Percentiles rank a stretch among this genome's conserved stretches.
Conservation (phyloP, 2,797 vertebrate species). For the Siniperca undulata region DNA sequence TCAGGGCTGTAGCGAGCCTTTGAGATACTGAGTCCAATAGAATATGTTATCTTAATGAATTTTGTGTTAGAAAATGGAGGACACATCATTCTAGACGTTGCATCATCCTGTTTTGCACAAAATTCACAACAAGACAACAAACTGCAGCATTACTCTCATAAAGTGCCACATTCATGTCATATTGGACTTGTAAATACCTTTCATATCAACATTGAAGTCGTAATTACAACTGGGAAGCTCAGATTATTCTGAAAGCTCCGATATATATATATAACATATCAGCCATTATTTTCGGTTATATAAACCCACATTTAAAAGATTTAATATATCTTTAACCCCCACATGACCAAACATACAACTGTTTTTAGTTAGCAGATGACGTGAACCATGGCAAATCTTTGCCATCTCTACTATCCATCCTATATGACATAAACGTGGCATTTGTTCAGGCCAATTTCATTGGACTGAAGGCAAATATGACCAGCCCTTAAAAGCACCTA, state of each 20-base stretch:
- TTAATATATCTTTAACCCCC: neutral
- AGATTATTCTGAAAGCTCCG: too few relatives aligned
- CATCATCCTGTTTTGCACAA: too few relatives aligned
- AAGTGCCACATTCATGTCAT: too few relatives aligned
- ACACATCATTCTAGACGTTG: too few relatives aligned
- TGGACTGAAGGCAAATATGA: neutral
- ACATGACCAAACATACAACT: neutral
- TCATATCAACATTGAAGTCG: too few relatives aligned
- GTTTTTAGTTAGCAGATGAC: neutral
- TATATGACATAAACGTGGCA: neutral
- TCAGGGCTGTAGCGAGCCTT: neutral
- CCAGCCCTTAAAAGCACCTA: neutral
- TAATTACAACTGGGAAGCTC: too few relatives aligned
- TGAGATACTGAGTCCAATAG: neutral
- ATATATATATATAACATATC: too few relatives aligned
- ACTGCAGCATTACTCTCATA: too few relatives aligned
- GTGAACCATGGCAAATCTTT: neutral
- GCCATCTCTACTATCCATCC: neutral
- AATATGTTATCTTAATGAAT: neutral
- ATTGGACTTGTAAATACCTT: too few relatives aligned
- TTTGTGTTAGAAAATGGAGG: neutral
- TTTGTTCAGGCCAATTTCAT: neutral
- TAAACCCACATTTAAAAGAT: too few relatives aligned
- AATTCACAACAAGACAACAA: too few relatives aligned
- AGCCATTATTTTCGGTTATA: too few relatives aligned